Conservation (phyloP, 2,888 invertebrate genomes). For the Gasteruption jaculator region DNA sequence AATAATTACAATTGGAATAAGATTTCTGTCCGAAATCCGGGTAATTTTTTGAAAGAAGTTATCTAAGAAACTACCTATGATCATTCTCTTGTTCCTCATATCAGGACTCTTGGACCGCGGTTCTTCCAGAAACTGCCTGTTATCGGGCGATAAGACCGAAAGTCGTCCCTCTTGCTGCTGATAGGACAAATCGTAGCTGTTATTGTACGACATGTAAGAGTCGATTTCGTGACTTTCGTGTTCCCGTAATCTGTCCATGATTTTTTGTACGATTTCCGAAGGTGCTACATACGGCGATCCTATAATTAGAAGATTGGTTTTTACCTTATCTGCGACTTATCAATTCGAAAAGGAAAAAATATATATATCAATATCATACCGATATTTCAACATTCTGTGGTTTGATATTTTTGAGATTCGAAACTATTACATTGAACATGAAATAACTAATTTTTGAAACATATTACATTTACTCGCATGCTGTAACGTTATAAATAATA, state of each 20-base stretch:
- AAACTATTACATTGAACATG: no score
- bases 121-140: slow-evolving; percentile 44
- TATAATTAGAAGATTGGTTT: no score
- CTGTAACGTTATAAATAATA: no score
- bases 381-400: no score
- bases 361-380: no score
- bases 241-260: slow-evolving; percentile 62
- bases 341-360: no score
- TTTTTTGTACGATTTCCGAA: slow-evolving; percentile 77
- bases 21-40: slow-evolving; percentile 2
- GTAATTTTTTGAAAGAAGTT: slow-evolving; percentile 6
- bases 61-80: slow-evolving; percentile 37
- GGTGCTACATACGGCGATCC: slow-evolving; percentile 75
- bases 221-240: slow-evolving; percentile 46
- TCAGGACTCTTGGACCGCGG: slow-evolving; percentile 48
- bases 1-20: slow-evolving; percentile 12
- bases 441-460: no score
- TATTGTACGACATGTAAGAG: slow-evolving; percentile 28
- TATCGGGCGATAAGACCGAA: slow-evolving; percentile 48
- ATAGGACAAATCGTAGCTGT: slow-evolving; percentile 27
- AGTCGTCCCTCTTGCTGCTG: slow-evolving; percentile 33
- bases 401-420: no score
- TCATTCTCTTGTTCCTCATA: slow-evolving; percentile 49
- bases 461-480: no score
- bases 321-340: no score